A percentile compares a stretch with the other conserved stretches of the same genome.
Evolutionary conservation across 1,140 invertebrate species (phyloP).

Genomic region (Stenopsyche tienmushanensis): DNA sequence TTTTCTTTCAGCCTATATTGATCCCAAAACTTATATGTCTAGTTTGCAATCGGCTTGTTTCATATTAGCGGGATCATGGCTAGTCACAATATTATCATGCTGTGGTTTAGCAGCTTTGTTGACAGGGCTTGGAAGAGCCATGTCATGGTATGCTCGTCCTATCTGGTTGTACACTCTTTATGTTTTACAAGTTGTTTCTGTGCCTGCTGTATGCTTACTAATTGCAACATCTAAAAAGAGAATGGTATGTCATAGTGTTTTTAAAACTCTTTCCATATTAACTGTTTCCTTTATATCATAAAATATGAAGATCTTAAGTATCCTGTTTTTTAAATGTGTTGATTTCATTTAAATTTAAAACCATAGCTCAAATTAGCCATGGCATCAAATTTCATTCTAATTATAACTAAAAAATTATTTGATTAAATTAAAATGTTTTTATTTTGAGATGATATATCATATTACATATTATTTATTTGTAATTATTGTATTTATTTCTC

Average conservation of each 20-base stretch:
- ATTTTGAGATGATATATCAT: too few relatives aligned
- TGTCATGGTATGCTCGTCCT: slow-evolving; percentile 69
- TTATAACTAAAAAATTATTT: slow-evolving; percentile 2
- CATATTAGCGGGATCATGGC: slow-evolving; percentile 26
- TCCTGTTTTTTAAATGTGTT: too few relatives aligned
- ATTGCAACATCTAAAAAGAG: slow-evolving; percentile 33
- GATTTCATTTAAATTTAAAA: too few relatives aligned
- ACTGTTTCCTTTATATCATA: too few relatives aligned
- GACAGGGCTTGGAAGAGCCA: slow-evolving; percentile 59
- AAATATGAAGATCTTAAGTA: not conserved
- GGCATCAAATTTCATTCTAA: too few relatives aligned
- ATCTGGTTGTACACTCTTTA: slow-evolving; percentile 60
- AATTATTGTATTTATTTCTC: too few relatives aligned
- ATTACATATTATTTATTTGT: too few relatives aligned
- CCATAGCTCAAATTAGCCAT: too few relatives aligned
- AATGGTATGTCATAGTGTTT: slow-evolving; percentile 24
- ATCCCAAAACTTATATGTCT: slow-evolving; percentile 19
- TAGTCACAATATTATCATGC: slow-evolving; percentile 53
- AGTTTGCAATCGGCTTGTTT: slow-evolving; percentile 29
- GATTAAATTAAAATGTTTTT: too few relatives aligned
- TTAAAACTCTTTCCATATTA: slow-evolving; percentile 2
- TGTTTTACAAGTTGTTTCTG: slow-evolving; percentile 61
- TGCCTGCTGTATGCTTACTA: slow-evolving; percentile 55
- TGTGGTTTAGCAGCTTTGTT: slow-evolving; percentile 52
- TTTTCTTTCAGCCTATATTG: slow-evolving; percentile 17